Conservation (phyloP, 2,797 vertebrate genomes). For the Zalophus californianus region DNA sequence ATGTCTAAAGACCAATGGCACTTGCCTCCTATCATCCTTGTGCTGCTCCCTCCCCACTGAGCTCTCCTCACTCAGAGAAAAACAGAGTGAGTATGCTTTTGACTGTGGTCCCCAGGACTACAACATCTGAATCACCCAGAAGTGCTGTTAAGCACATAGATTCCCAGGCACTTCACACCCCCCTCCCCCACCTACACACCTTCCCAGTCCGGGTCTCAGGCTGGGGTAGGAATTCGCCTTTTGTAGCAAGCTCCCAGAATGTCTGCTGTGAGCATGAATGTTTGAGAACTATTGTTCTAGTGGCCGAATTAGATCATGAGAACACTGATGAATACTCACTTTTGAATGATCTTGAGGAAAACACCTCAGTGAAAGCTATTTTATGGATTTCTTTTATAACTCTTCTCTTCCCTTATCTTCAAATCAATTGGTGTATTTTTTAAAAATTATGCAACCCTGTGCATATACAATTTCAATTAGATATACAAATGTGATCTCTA, state of each 20-base stretch:
- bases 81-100: neutral
- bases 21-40: neutral
- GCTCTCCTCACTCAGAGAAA: neutral
- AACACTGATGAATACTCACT: neutral
- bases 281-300: neutral
- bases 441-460: neutral
- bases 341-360: neutral
- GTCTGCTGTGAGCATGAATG: neutral
- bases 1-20: neutral
- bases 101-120: neutral
- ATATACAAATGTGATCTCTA: neutral
- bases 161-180: neutral
- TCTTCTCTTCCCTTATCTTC: neutral
- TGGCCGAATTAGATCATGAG: neutral
- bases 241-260: neutral
- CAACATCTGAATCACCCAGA: neutral
- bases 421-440: neutral
- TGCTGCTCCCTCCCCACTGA: neutral
- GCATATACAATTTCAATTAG: neutral
- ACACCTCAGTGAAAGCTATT: neutral
- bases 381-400: neutral
- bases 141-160: neutral
- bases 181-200: neutral
- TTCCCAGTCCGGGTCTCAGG: neutral
- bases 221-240: neutral